Evolutionary conservation across 2,113 vertebrate genomes (phyloP), one percentile per base, ranked within the genome.

Genomic region (Laterallus jamaicensis): DNA sequence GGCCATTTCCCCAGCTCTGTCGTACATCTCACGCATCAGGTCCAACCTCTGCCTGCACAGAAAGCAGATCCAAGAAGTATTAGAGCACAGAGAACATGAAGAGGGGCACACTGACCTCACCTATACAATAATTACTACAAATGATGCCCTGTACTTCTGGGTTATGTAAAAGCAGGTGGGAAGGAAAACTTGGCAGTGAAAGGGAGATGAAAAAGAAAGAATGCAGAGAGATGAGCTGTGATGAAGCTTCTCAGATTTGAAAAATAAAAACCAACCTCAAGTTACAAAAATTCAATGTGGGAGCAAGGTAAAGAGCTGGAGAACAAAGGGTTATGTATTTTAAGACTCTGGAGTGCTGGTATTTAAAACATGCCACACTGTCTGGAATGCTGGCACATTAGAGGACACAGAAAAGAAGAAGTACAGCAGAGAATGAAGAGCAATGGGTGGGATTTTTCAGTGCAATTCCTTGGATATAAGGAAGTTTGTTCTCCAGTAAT

Each of bases 1-100:
- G 14, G 98, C 98, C 98, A 99, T 98, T 78, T 99, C 99, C 50
- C 99, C 99, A 0, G 99, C 99, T 7, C 99, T 98, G 97, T 99
- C 99, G 6, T 99, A 99, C 99, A 99, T 99, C 92, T 99, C 98
- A 6, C 99, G 98, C 99, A 99, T 99, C 98, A 99, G 98, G 8
- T 99, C 99, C 96, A 99, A 97, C 90, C 99, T 97, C 95, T 99
- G 99, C 97, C 99, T 99, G 90, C 11, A 75, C 7, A 28, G 21
- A 89, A 35, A 80, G 68, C 6, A 16, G 29, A 16, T 9, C 12
- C 2, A 60, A 42, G 9, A 74, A 49, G 31, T 5, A 24, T 78
- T 2, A 19, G 3, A 32, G 3, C 15, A 6, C 2, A 40, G 9
- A 22, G 18, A 66, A 56, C 31, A 49, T 18, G 3, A 7, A 32